phyloP scores from a whole-genome alignment of 1,140 invertebrate species.

The Parasteatoda tepidariorum region DNA sequence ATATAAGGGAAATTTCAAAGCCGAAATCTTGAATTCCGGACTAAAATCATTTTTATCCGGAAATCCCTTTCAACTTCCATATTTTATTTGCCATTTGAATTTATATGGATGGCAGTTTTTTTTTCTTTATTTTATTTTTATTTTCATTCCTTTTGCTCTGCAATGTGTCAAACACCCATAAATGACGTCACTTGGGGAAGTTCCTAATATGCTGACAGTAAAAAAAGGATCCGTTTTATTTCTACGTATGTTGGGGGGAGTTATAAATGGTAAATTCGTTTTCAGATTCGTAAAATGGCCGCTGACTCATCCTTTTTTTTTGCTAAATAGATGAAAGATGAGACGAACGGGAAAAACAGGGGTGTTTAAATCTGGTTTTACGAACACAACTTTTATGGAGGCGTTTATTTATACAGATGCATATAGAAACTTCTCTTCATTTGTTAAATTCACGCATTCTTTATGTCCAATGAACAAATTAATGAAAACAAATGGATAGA shows the following conservation, averaged over 20 bases:
- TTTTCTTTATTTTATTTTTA: neutral
- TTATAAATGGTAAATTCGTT: constrained; percentile 7
- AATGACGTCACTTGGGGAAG: constrained; percentile 50
- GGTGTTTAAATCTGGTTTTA: too few relatives aligned
- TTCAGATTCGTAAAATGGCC: constrained; percentile 6
- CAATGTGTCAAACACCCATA: constrained; percentile 56
- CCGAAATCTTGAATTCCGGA: too few relatives aligned
- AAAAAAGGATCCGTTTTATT: constrained; percentile 27
- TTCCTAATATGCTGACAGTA: constrained; percentile 46
- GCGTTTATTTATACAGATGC: too few relatives aligned
- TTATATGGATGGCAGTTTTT: constrained; percentile 1
- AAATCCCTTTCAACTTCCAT: neutral
- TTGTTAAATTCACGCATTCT: too few relatives aligned
- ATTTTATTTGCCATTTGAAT: constrained; percentile 49
- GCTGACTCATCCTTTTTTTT: constrained; percentile 36
- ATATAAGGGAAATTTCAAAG: too few relatives aligned
- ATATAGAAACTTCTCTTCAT: too few relatives aligned
- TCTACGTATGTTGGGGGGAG: constrained; percentile 40
- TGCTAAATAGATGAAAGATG: constrained; percentile 39
- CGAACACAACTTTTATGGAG: too few relatives aligned
- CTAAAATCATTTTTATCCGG: constrained; percentile 8
- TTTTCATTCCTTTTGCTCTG: too few relatives aligned
- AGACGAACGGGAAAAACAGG: neutral
- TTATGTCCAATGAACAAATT: too few relatives aligned
- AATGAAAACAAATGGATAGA: too few relatives aligned